These are phyloP conservation scores for Orestias chungarensis DNA, from an alignment of 2,797 vertebrate genomes.

Conservation along the genomic window DNA sequence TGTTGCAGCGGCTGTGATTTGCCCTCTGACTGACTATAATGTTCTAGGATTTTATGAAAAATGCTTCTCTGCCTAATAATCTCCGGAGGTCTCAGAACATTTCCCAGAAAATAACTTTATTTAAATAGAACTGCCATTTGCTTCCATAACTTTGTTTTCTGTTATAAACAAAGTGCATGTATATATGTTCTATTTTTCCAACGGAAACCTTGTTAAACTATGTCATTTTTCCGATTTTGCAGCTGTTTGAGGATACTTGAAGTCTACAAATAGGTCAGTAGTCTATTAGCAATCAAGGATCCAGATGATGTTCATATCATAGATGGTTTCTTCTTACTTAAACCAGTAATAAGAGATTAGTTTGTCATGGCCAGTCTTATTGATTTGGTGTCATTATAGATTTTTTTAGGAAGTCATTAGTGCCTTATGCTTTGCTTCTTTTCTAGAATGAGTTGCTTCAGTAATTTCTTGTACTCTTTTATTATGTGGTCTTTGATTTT, in stretches of 20 bases:
- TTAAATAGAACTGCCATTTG: no score
- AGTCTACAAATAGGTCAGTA: background rate
- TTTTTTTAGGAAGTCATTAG: background rate
- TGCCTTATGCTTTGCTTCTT: background rate
- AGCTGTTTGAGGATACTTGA: no score
- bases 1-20: no score
- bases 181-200: no score
- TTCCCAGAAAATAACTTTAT: no score
- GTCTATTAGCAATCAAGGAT: background rate
- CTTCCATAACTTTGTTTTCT: no score
- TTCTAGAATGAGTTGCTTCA: slow-evolving; percentile 1
- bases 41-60: no score
- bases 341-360: background rate
- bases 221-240: background rate
- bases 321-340: background rate
- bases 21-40: no score
- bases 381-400: background rate
- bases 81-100: no score
- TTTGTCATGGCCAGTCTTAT: background rate
- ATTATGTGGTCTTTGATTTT: background rate
- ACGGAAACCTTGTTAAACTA: background rate
- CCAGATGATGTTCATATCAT: background rate
- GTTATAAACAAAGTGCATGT: no score
- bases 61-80: no score
- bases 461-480: background rate